Evolutionary conservation across 2,888 invertebrate genomes (phyloP).

Genomic region (Acronicta leporina): DNA sequence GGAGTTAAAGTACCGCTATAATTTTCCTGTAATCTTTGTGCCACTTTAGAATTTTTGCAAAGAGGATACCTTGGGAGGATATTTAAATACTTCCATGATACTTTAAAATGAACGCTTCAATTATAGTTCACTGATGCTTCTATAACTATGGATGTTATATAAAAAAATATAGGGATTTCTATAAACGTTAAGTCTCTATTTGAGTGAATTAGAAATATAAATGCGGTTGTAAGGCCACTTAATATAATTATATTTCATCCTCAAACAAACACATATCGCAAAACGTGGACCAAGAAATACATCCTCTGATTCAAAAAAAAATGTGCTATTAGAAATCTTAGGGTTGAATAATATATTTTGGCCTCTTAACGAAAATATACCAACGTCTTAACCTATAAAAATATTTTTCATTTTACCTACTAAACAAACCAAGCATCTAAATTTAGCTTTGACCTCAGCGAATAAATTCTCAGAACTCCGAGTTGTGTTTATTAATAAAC

Average conservation of each 20-base stretch:
- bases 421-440: conserved; percentile 11
- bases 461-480: conserved; percentile 24
- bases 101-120: conserved; percentile 5
- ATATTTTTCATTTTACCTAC: background rate
- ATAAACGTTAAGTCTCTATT: too few relatives aligned
- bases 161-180: too few relatives aligned
- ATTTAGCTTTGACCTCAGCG: conserved; percentile 9
- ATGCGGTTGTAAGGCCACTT: too few relatives aligned
- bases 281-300: too few relatives aligned
- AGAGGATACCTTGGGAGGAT: conserved; percentile 17
- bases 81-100: conserved; percentile 15
- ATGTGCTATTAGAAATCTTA: too few relatives aligned
- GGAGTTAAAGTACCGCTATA: conserved; percentile 56
- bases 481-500: conserved; percentile 35
- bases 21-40: conserved; percentile 55
- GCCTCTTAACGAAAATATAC: too few relatives aligned
- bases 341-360: too few relatives aligned
- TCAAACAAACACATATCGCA: too few relatives aligned
- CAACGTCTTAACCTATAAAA: background rate
- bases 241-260: too few relatives aligned
- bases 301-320: too few relatives aligned
- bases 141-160: too few relatives aligned
- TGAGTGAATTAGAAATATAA: too few relatives aligned
- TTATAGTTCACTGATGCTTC: background rate
- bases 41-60: conserved; percentile 44